phyloP scores from a whole-genome alignment of 2,113 vertebrate genomes.

The Eubucco bourcierii region DNA sequence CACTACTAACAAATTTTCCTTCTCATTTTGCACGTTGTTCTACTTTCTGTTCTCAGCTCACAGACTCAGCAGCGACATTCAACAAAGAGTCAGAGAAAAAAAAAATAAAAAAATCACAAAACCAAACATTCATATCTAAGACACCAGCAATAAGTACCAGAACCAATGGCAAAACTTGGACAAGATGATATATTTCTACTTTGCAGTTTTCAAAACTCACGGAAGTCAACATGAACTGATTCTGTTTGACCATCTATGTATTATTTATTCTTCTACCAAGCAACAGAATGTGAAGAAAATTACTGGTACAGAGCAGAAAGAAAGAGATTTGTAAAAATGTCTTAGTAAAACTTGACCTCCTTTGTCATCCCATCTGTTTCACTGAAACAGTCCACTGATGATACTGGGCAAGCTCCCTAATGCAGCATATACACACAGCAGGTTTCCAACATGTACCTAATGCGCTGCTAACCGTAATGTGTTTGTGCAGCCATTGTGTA shows the following conservation, averaged over 20 bases:
- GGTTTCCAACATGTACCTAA: background rate
- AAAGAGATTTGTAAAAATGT: background rate
- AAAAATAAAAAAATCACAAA: background rate
- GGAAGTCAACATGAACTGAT: background rate
- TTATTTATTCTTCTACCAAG: background rate
- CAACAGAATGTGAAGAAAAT: background rate
- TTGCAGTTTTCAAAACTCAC: background rate
- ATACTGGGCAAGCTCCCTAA: background rate
- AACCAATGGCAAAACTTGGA: background rate
- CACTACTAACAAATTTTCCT: background rate
- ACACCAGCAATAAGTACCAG: background rate
- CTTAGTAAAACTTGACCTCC: background rate
- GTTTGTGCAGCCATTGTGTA: background rate
- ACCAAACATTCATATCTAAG: background rate
- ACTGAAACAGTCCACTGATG: background rate
- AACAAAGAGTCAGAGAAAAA: background rate
- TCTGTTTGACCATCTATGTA: background rate
- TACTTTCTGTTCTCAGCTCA: background rate
- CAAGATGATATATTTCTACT: background rate
- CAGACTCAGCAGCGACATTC: background rate
- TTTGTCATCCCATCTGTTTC: rapidly evolving
- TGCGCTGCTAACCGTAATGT: rapidly evolving
- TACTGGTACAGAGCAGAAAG: background rate
- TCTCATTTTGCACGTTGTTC: background rate
- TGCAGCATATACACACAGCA: background rate